Evolutionary conservation across 1,140 invertebrate genomes (phyloP).

Genomic region (Portunus trituberculatus): DNA sequence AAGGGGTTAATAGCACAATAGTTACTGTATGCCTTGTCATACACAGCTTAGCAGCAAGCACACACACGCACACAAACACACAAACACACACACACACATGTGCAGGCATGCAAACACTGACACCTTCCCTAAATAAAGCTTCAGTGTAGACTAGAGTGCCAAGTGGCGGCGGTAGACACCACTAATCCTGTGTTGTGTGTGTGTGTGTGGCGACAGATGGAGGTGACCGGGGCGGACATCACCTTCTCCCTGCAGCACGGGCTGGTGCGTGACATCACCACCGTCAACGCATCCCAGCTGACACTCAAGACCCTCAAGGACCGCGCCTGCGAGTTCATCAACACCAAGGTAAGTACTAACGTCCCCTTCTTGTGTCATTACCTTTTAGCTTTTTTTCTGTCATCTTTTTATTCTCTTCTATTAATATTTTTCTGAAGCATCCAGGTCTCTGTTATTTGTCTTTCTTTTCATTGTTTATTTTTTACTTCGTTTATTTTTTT

Average conservation of each 20-base stretch:
- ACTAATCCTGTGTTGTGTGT: background rate
- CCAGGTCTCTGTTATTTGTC: background rate
- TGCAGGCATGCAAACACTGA: background rate
- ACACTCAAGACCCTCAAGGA: conserved; percentile 96
- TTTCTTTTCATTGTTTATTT: background rate
- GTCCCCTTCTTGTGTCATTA: too few relatives aligned
- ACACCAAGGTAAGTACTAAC: conserved; percentile 88
- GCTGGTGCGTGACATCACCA: conserved; percentile 92
- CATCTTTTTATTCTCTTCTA: background rate
- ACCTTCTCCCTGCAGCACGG: conserved; percentile 97
- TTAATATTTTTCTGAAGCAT: background rate
- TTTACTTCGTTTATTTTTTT: too few relatives aligned
- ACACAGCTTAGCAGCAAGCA: too few relatives aligned
- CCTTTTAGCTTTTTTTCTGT: background rate
- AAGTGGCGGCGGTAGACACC: background rate
- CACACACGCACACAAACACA: too few relatives aligned
- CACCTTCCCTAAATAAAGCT: too few relatives aligned
- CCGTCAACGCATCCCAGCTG: conserved; percentile 88
- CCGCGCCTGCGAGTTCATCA: conserved; percentile 96
- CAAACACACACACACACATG: too few relatives aligned
- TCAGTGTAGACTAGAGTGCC: background rate
- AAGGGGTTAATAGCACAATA: too few relatives aligned
- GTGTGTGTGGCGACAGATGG: conserved; percentile 63
- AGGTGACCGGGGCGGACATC: conserved; percentile 80
- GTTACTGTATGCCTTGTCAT: too few relatives aligned